phyloP scores from a whole-genome alignment of 2,113 vertebrate species.

The Panthera uncia region DNA sequence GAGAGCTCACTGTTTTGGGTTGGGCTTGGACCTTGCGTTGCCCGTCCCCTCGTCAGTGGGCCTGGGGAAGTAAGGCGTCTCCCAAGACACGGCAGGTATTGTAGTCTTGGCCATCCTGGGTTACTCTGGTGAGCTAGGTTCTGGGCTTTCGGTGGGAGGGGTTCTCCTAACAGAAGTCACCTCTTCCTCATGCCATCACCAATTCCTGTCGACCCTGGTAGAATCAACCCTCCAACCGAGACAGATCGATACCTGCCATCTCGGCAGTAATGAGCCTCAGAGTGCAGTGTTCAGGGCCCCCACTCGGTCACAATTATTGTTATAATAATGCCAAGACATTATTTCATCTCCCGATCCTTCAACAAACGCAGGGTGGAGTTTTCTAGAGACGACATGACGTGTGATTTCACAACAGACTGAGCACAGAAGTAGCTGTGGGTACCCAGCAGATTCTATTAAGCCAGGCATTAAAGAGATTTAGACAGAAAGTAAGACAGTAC shows the following conservation, averaged over 20 bases:
- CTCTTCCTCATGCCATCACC: no score
- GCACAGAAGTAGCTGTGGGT: no score
- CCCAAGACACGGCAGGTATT: not conserved
- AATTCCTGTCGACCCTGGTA: not conserved
- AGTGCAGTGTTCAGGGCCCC: not conserved
- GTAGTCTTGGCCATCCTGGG: not conserved
- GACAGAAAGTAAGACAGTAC: not conserved
- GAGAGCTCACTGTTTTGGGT: not conserved
- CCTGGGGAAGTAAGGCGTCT: not conserved
- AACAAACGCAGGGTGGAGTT: not conserved
- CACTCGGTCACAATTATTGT: not conserved
- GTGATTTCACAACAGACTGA: no score
- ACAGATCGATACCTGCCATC: not conserved
- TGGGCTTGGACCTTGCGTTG: not conserved
- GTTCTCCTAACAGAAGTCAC: not conserved
- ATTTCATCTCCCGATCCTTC: not conserved
- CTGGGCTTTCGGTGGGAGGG: not conserved
- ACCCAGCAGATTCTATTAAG: not conserved
- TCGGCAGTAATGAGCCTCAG: not conserved
- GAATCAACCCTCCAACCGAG: rapidly evolving
- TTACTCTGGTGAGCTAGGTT: not conserved
- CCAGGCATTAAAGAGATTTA: not conserved
- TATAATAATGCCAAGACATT: not conserved
- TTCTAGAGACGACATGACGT: not conserved
- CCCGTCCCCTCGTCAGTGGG: not conserved